These are phyloP conservation scores for Reticulitermes speratus DNA, from an alignment of 1,140 invertebrate genomes.

Conservation along the genomic window DNA sequence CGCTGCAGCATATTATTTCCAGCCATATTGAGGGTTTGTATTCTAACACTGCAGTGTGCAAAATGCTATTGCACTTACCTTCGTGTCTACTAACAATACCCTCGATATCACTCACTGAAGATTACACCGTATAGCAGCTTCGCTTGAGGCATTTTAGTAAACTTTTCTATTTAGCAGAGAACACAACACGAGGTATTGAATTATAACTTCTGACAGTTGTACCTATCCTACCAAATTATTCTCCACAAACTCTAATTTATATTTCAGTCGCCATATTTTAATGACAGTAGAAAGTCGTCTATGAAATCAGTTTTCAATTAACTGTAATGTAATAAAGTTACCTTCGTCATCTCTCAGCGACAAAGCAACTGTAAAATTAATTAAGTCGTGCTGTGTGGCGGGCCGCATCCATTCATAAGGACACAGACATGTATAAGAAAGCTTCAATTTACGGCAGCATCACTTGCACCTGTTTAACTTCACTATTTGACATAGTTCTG, in stretches of 20 bases:
- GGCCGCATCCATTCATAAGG: not conserved
- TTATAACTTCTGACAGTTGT: not conserved
- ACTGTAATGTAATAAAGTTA: not conserved
- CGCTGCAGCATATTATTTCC: too few relatives aligned
- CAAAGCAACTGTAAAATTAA: slow-evolving; percentile 5
- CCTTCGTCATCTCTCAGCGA: not conserved
- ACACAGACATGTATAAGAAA: not conserved
- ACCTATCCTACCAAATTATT: not conserved
- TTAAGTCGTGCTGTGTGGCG: not conserved
- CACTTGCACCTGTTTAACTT: not conserved
- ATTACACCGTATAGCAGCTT: not conserved
- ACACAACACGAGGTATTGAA: not conserved
- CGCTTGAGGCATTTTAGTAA: not conserved
- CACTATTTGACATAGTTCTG: too few relatives aligned
- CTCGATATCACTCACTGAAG: not conserved
- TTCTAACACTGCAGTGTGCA: too few relatives aligned
- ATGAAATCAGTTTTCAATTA: slow-evolving; percentile 5
- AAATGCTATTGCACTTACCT: too few relatives aligned
- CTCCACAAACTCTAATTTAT: not conserved
- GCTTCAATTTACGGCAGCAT: not conserved
- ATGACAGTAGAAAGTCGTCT: not conserved
- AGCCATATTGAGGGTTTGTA: too few relatives aligned
- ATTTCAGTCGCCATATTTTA: slow-evolving; percentile 11
- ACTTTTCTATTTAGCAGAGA: not conserved
- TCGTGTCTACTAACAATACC: too few relatives aligned